phyloP scores from a whole-genome alignment of 2,113 vertebrate species.

The Podarcis muralis region DNA sequence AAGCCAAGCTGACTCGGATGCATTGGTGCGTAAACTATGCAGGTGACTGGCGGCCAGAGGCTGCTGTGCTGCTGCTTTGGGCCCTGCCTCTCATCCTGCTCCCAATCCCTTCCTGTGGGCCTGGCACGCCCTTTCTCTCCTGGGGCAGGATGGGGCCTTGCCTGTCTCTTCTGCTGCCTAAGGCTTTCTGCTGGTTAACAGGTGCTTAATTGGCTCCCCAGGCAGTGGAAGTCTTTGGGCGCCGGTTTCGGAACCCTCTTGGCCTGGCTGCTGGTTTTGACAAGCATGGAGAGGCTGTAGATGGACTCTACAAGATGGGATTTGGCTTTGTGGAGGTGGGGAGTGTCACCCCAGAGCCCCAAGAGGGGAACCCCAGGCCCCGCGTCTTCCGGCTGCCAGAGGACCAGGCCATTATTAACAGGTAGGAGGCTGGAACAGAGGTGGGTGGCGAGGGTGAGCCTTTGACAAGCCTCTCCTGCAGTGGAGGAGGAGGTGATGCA shows the following conservation, averaged over 20 bases:
- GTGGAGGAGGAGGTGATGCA: background rate
- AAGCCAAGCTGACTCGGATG: slow-evolving; percentile 75
- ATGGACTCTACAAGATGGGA: slow-evolving; percentile 89
- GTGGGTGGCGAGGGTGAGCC: background rate
- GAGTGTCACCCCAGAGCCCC: slow-evolving; percentile 90
- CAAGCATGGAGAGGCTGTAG: slow-evolving; percentile 91
- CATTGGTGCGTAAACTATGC: slow-evolving; percentile 74
- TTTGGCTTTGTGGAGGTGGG: slow-evolving; percentile 98
- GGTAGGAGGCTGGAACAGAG: slow-evolving; percentile 70
- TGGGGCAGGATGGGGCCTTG: background rate
- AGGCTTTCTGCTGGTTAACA: background rate
- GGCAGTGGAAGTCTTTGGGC: slow-evolving; percentile 87
- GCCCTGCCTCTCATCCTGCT: too few relatives aligned
- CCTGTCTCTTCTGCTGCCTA: background rate
- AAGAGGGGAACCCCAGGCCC: slow-evolving; percentile 92
- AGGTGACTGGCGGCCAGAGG: background rate
- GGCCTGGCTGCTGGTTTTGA: slow-evolving; percentile 96
- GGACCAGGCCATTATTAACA: slow-evolving; percentile 91
- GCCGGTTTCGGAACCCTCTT: slow-evolving; percentile 88
- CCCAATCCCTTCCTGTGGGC: background rate
- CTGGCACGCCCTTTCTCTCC: background rate
- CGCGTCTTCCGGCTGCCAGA: slow-evolving; percentile 87
- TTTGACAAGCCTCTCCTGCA: too few relatives aligned
- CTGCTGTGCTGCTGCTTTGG: background rate
- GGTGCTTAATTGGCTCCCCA: slow-evolving; percentile 40